phyloP scores from a whole-genome alignment of 2,797 vertebrate genomes.

The Tapirus indicus region DNA sequence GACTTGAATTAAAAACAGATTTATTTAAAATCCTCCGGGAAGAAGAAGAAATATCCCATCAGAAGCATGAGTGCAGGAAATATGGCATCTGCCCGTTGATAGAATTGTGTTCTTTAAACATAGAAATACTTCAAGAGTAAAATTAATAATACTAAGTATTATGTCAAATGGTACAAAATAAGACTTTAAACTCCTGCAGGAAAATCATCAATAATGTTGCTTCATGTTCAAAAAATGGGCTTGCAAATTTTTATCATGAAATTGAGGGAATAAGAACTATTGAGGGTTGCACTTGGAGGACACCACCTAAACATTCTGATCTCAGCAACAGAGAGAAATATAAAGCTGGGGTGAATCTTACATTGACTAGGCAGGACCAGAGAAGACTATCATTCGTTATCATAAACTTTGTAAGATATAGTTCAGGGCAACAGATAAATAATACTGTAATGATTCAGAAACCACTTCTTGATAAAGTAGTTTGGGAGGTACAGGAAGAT shows the following conservation, averaged over 20 bases:
- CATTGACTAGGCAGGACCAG: rapidly evolving
- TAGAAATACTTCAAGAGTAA: not conserved
- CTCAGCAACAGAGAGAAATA: not conserved
- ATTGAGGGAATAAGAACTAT: not conserved
- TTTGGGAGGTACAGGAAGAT: not conserved
- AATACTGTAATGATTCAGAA: not conserved
- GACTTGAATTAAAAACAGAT: not conserved
- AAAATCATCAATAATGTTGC: not conserved
- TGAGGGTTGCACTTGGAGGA: not conserved
- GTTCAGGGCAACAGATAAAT: not conserved
- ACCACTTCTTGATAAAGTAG: not conserved
- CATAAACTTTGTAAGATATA: not conserved
- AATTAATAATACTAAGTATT: not conserved
- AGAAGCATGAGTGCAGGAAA: not conserved
- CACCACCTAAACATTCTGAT: not conserved
- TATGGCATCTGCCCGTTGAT: not conserved
- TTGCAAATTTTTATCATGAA: not conserved
- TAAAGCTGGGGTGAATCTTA: not conserved
- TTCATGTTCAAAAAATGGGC: not conserved
- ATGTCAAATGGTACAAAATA: not conserved
- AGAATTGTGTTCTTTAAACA: not conserved
- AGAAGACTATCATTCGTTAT: not conserved
- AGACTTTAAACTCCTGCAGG: not conserved
- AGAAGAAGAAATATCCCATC: not conserved
- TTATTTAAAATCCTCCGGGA: constrained; percentile 3